phyloP scores from a whole-genome alignment of 2,888 invertebrate genomes.

The Palloptera scutellata region DNA sequence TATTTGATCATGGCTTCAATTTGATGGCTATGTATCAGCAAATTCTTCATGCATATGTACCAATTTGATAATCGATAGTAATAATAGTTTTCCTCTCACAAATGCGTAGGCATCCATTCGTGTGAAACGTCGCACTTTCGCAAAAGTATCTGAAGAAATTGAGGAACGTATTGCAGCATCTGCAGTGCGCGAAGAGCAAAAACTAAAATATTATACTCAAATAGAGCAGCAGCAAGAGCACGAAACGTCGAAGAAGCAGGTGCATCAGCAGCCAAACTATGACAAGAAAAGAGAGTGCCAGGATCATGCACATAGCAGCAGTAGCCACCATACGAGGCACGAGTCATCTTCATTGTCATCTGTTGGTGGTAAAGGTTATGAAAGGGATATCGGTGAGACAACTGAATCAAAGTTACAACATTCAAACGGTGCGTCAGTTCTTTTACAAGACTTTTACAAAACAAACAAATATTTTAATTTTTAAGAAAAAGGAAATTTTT shows the following conservation, averaged over 20 bases:
- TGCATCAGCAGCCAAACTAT: conserved; percentile 2
- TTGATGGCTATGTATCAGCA: no score
- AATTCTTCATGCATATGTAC: no score
- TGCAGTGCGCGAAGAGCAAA: conserved; percentile 67
- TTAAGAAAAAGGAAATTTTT: background rate
- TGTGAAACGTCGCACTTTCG: conserved; percentile 74
- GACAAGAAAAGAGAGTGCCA: conserved; percentile 34
- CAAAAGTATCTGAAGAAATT: conserved; percentile 78
- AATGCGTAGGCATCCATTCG: conserved; percentile 68
- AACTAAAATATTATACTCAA: conserved; percentile 49
- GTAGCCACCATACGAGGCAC: conserved; percentile 12
- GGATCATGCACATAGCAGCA: conserved; percentile 25
- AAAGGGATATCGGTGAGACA: conserved; percentile 56
- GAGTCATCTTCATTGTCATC: conserved; percentile 20
- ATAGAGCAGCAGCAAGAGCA: conserved; percentile 39
- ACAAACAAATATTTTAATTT: conserved; percentile 7
- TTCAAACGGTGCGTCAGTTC: conserved; percentile 58
- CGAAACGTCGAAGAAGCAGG: conserved; percentile 25
- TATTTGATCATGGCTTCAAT: no score
- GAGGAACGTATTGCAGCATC: conserved; percentile 74
- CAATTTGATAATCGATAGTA: no score
- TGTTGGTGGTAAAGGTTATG: conserved; percentile 46
- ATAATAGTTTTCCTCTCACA: background rate
- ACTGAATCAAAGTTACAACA: conserved; percentile 57
- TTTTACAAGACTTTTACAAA: conserved; percentile 16